Evolutionary conservation across 2,888 invertebrate species (phyloP).

Genomic region (Leucozona laternaria): DNA sequence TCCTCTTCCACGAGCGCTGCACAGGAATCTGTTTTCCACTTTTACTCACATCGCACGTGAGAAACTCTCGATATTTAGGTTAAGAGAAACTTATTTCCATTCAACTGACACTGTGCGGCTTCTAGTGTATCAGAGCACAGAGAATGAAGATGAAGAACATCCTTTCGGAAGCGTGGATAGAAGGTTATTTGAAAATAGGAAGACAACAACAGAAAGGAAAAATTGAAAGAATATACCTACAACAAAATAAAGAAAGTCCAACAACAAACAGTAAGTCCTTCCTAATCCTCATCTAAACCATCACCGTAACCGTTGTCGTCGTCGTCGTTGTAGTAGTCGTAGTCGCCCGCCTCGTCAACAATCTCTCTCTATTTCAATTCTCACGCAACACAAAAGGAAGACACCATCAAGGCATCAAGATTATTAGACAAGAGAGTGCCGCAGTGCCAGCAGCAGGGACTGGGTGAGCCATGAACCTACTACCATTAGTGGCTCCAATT

Average conservation of each 20-base stretch:
- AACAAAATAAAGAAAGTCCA: background rate
- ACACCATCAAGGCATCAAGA: conserved; percentile 36
- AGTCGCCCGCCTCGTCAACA: conserved; percentile 32
- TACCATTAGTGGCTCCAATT: conserved; percentile 63
- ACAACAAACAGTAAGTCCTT: conserved; percentile 2
- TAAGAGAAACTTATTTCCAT: conserved; percentile 72
- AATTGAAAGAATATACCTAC: conserved; percentile 2
- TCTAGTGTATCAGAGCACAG: conserved; percentile 53
- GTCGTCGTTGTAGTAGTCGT: background rate
- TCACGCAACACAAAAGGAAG: conserved; percentile 45
- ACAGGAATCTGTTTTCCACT: conserved; percentile 40
- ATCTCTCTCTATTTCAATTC: conserved; percentile 44
- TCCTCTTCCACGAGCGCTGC: background rate
- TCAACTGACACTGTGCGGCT: conserved; percentile 53
- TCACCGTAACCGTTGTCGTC: background rate
- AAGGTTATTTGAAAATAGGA: conserved; percentile 39
- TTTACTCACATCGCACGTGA: conserved; percentile 56
- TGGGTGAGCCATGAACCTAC: conserved; percentile 41
- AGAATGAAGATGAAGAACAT: conserved; percentile 59
- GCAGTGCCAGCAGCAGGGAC: conserved; percentile 3
- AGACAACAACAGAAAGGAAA: conserved; percentile 8
- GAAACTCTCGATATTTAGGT: conserved; percentile 74
- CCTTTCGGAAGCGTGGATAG: conserved; percentile 18
- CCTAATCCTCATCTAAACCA: conserved; percentile 17
- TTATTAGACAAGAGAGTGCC: conserved; percentile 24